Evolutionary conservation across 1,140 invertebrate genomes (phyloP).

Genomic region (Hormaphis cornu): DNA sequence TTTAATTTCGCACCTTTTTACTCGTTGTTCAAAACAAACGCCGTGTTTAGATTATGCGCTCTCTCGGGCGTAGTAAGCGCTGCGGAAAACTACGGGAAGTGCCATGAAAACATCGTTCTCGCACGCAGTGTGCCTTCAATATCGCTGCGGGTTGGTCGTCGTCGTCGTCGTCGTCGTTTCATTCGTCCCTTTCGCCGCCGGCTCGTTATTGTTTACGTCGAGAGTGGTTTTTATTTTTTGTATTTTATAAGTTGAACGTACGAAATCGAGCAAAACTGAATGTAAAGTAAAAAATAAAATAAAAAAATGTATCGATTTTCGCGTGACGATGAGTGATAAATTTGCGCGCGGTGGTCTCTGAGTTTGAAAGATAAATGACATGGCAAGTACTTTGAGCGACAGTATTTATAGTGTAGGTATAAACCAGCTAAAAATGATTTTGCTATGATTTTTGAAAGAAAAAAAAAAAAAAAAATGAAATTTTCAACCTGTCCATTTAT

Average conservation of each 20-base stretch:
- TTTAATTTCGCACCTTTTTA: too few relatives aligned
- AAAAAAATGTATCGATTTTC: not conserved
- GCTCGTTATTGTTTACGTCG: not conserved
- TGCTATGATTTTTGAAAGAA: too few relatives aligned
- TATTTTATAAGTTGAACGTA: too few relatives aligned
- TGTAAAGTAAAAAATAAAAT: too few relatives aligned
- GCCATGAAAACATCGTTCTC: not conserved
- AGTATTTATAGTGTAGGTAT: too few relatives aligned
- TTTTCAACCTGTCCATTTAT: too few relatives aligned
- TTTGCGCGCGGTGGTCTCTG: not conserved
- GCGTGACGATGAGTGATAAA: not conserved
- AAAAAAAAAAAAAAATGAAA: too few relatives aligned
- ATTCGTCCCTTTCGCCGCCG: not conserved
- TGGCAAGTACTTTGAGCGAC: not conserved
- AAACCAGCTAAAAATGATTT: too few relatives aligned
- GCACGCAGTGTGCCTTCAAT: constrained; percentile 9
- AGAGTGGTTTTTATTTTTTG: not conserved
- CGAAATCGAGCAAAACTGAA: too few relatives aligned
- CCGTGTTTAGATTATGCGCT: not conserved
- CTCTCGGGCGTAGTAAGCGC: not conserved
- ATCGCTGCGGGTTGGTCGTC: not conserved
- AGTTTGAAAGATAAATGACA: not conserved
- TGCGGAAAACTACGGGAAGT: constrained; percentile 14
- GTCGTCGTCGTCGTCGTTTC: not conserved
- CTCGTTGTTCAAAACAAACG: not conserved